These are phyloP conservation scores for Streptopelia turtur DNA, from an alignment of 2,797 vertebrate genomes.

Conservation along the genomic window DNA sequence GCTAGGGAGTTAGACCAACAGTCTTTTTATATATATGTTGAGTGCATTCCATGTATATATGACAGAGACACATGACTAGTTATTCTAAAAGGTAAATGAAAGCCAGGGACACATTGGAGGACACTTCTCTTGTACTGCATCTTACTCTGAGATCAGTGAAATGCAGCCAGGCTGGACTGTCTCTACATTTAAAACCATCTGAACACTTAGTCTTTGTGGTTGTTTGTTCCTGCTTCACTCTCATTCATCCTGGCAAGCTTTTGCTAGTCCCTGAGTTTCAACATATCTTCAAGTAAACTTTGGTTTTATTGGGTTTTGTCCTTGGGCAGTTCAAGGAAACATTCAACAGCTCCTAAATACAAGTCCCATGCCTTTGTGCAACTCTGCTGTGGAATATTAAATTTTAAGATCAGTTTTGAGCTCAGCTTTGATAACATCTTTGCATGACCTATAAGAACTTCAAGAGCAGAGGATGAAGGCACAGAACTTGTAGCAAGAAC, in stretches of 20 bases:
- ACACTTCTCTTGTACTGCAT: not conserved
- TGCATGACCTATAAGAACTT: not conserved
- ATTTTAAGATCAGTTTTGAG: not conserved
- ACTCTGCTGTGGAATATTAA: not conserved
- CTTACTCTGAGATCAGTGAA: not conserved
- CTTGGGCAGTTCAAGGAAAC: not conserved
- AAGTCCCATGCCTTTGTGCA: not conserved
- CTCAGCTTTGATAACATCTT: not conserved
- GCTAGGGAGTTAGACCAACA: not conserved
- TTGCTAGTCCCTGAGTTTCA: not conserved
- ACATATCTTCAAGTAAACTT: not conserved
- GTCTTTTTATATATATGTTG: not conserved
- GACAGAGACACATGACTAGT: not conserved
- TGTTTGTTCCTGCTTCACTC: not conserved
- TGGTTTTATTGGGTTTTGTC: not conserved
- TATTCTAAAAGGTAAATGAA: not conserved
- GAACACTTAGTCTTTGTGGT: not conserved
- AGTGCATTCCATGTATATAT: not conserved
- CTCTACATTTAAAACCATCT: not conserved
- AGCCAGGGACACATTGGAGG: not conserved
- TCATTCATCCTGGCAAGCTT: not conserved
- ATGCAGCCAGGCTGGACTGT: not conserved
- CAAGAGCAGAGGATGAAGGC: not conserved
- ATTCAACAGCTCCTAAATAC: not conserved
- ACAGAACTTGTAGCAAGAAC: not conserved